Evolutionary conservation across 2,797 vertebrate genomes (phyloP), one percentile per base, ranked within the genome.

Genomic region (Melanotaenia trifasciata): DNA sequence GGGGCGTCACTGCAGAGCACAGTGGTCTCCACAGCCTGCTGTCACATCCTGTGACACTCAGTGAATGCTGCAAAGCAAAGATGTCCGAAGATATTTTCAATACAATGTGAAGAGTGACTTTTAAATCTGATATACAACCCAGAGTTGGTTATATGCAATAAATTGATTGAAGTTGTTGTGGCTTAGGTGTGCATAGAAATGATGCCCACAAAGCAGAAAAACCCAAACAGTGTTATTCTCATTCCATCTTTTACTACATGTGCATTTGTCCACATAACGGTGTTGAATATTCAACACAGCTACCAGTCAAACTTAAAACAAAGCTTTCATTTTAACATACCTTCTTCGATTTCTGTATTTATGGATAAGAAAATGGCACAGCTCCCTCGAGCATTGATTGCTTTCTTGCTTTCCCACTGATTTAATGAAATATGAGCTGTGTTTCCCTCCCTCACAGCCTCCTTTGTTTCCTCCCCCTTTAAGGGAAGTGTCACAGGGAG

Each of bases 21-120:
- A 5, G 71, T 22, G 69, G 77, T 45, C 80, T 68, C 70, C 65
- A 11, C 81, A 45, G 82, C 63, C 76, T 0, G 47, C 85, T 92
- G 91, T 90, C 91, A 88, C 86, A 70, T 83, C 80, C 53, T 53
- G 71, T 85, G 74, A 87, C 67, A 35, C 60, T 86, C 84, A 74
- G 64, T 1, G 32, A 43, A 57, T 1, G 43, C 77, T 69, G 78
- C 57, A 30, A 47, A 77, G 69, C 54, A 74, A 35, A 58, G 8
- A 75, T 57, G 78, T 40, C 65, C 81, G 61, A 81, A 20, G 64
- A 73, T 70, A 63, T 26, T 2, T 32, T 10, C 4, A 71, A 71
- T 64, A 36, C 36, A 33, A 36, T 22, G 47, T 16, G 28, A 1
- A 54, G 1, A 18, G 14, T 60, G 28, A 11, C 7, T 26, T 38